Conservation (phyloP, 2,113 vertebrate species). For the Leptocoma aspasia region DNA sequence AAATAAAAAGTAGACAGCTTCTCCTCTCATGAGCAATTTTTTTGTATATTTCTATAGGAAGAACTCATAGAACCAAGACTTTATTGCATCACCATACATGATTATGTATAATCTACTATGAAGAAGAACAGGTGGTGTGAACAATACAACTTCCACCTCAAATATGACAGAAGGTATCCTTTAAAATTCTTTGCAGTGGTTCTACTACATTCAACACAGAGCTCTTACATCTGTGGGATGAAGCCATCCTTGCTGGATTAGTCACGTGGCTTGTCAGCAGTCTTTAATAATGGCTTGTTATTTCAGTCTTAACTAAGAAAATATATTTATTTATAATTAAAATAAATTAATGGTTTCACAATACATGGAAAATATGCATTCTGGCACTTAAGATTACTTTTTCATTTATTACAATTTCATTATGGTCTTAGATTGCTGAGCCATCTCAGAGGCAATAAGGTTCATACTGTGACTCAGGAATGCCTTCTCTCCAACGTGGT, state of each 20-base stretch:
- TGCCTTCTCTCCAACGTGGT: accelerated
- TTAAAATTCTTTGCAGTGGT: background rate
- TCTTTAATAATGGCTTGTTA: background rate
- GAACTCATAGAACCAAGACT: background rate
- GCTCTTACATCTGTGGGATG: background rate
- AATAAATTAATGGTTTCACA: background rate
- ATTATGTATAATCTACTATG: background rate
- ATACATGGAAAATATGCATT: background rate
- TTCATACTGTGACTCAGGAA: background rate
- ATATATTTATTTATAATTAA: background rate
- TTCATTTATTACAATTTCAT: background rate
- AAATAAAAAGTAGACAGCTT: background rate
- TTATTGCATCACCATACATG: accelerated
- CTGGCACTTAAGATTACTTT: background rate
- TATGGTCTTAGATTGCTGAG: background rate
- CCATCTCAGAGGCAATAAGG: background rate
- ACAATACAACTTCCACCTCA: background rate
- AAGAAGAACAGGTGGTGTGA: background rate
- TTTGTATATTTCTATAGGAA: background rate
- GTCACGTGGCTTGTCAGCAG: accelerated
- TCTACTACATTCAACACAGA: background rate
- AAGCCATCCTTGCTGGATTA: background rate
- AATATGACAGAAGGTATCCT: background rate
- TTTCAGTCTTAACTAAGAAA: background rate
- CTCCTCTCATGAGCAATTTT: background rate